Evolutionary conservation across 1,140 invertebrate species (phyloP), one percentile per base, ranked within the genome.

Genomic region (Sinella curviseta): DNA sequence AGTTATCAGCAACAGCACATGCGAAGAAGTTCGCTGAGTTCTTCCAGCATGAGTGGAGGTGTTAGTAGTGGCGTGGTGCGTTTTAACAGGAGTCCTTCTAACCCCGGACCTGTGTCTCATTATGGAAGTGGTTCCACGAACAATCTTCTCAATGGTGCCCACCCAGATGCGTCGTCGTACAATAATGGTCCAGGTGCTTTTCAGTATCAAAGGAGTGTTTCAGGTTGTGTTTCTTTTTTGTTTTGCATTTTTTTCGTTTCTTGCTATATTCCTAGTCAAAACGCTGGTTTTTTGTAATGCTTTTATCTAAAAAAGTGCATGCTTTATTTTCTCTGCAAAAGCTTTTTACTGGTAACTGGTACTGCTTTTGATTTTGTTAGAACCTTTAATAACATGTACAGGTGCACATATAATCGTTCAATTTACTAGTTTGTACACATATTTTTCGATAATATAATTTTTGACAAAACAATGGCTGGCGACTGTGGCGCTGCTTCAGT

Each of bases 141-240:
- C 3, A 54, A 76, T 78, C 55, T 60, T 60, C 70, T 76, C 39
- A 76, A 30, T 55, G 78, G 75, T 65, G 73, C 17, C 80, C 78
- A 57, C 24, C 39, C 39, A 48, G 8, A 48, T 48, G 39, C 26
- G 54, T 33, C 35, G 48, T 33, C 36, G 20, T 75, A 70, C n/a
- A 33, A 8, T 70, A 33, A 60, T 33, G 26, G 8, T 14, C 31
- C 65, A 3, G n/a, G 26, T 70, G 65, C 65, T 17, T 78, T 74
- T 67, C 81, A 79, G 65, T 79, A 77, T 79, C 81, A 82, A 35
- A 78, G 81, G 65, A 82, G 78, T 74, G n/a, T 76, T 55, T 82
- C 81, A 82, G 81, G 81, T 82, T 82, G 54, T 74, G 74, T 75
- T 75, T 75, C 24, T 4, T 75, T 75, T 39, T 75, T 4, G 4